Evolutionary conservation across 1,140 invertebrate genomes (phyloP), one percentile per base, ranked within the genome.

Genomic region (Venturia canescens): DNA sequence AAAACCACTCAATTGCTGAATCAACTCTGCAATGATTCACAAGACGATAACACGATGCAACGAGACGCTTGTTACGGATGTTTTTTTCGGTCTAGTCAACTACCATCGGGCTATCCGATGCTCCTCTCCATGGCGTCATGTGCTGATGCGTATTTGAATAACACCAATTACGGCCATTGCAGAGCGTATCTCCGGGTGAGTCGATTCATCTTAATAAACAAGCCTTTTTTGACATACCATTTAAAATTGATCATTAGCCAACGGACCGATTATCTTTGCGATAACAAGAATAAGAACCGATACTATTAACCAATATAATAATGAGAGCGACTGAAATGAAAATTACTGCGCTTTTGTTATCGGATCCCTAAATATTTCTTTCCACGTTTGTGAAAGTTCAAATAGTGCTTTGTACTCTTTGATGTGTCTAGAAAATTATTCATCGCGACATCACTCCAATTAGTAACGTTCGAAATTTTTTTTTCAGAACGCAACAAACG

Each of bases 61-160:
- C 86, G 84, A 15, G 89, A 90, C 60, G 89, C 89, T 6, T 90
- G 89, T 66, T 90, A 89, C 78, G 89, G 89, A 0, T 90, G 89
- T 80, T 90, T 90, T 83, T 90, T 86, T 71, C 84, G 85, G 27
- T 84, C 86, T 1, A 87, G 83, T 29, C 85, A 82, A 71, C 84
- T 85, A 82, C 81, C 85, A n/a, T 72, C 82, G n/a, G 84, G 86
- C 57, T 90, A 85, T 79, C 82, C 88, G 13, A 83, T 88, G 66
- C 57, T 90, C 38, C 31, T 87, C 13, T 63, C 84, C 16, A 89
- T 90, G 85, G 76, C 87, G 29, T 21, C 72, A n/a, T 89, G 88
- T 48, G 87, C 86, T 11, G 70, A 88, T 71, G 74, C 76, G 44
- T 90, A 90, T 66, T 85, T 90, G 7, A 85, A 87, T 71, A 82